These are phyloP conservation scores for Cerceris ruficornis DNA, from an alignment of 2,888 invertebrate genomes.

Conservation along the genomic window DNA sequence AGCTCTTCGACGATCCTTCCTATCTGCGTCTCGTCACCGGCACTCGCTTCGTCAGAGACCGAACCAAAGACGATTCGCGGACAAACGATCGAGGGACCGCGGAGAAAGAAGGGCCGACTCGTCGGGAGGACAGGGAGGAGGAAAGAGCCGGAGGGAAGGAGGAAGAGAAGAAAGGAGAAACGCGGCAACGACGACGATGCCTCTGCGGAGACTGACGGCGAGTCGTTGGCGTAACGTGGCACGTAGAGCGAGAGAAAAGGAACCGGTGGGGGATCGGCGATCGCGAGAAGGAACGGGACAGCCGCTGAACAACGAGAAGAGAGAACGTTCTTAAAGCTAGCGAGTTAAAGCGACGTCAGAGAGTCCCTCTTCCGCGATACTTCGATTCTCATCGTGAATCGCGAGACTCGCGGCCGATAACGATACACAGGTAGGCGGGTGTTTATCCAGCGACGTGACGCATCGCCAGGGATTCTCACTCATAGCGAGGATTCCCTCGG, in stretches of 20 bases:
- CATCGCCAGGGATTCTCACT: constrained; percentile 61
- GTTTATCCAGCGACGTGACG: constrained; percentile 58
- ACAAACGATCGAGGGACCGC: neutral
- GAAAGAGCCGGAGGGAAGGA: constrained; percentile 1
- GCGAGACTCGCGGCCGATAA: constrained; percentile 66
- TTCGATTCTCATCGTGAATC: neutral
- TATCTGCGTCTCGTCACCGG: no score
- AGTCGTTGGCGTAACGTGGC: constrained; percentile 60
- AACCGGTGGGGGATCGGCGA: constrained; percentile 28
- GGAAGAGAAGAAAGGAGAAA: constrained; percentile 41
- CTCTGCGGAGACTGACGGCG: constrained; percentile 70
- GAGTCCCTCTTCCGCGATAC: constrained; percentile 1
- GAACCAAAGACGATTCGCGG: constrained; percentile 7
- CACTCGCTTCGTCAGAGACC: no score
- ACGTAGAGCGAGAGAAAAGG: constrained; percentile 55
- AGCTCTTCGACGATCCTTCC: no score
- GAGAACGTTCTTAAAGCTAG: constrained; percentile 29
- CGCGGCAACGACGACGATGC: constrained; percentile 65
- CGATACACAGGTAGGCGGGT: constrained; percentile 67
- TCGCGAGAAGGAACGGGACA: constrained; percentile 36
- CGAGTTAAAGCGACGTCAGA: constrained; percentile 3
- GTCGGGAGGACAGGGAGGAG: neutral
- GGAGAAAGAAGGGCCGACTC: neutral
- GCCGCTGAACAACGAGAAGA: constrained; percentile 46
- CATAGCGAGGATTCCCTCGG: neutral